Percentiles rank a stretch among this genome's conserved stretches.
phyloP scores from a whole-genome alignment of 2,797 vertebrate species.

The Acanthurus lineatus region DNA sequence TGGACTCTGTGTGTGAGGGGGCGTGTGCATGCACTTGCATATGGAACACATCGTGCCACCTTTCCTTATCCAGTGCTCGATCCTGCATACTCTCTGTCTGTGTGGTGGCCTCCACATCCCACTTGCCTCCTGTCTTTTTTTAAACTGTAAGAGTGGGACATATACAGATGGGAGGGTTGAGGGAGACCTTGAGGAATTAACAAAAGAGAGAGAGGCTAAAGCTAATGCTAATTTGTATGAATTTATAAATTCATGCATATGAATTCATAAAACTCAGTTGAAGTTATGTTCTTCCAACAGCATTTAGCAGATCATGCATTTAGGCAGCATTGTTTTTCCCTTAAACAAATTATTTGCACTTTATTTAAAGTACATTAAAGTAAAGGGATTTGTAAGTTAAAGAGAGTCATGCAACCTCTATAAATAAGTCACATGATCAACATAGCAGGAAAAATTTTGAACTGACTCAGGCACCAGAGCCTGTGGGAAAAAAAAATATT shows the following conservation, averaged over 20 bases:
- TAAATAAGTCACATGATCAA: no score
- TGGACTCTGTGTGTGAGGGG: not conserved
- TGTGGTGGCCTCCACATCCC: conserved; percentile 55
- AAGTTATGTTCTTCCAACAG: no score
- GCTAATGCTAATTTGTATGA: no score
- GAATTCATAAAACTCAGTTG: no score
- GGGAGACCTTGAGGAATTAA: not conserved
- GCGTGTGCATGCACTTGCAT: conserved; percentile 55
- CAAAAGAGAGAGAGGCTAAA: not conserved
- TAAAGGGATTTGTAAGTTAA: no score
- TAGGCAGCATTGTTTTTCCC: no score
- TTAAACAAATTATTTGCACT: no score
- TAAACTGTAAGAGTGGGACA: conserved; percentile 38
- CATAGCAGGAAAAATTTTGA: no score
- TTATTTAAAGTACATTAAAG: no score
- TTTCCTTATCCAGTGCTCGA: conserved; percentile 61
- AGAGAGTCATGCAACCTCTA: no score
- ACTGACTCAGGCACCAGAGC: not conserved
- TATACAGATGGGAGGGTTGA: not conserved
- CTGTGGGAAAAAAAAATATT: conserved; percentile 15
- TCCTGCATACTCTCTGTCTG: conserved; percentile 51
- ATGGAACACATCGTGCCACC: conserved; percentile 70
- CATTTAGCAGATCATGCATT: no score
- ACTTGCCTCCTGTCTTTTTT: conserved; percentile 55
- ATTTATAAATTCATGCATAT: no score